Evolutionary conservation across 2,797 vertebrate species (phyloP), one percentile per base, ranked within the genome.

Genomic region (Parotocinclus haroldoi): DNA sequence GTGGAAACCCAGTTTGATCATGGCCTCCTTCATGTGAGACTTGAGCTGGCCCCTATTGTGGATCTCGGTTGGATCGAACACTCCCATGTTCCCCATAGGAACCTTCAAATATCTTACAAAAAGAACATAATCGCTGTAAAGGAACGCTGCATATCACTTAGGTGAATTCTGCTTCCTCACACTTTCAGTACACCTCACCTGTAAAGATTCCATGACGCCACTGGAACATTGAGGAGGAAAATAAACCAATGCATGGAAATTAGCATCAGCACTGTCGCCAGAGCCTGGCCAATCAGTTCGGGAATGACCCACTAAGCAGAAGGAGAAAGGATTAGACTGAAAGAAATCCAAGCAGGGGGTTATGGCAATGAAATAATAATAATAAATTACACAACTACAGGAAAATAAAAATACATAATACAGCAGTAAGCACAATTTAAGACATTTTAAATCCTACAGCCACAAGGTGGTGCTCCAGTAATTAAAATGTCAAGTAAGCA

Each of bases 1-100:
- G 78, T 99, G 94, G 86, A 98, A 99, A n/a, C 96, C 96, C 50
- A 99, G 89, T 80, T 99, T 99, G 78, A 98, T 93, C 96, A 99
- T 98, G 77, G 96, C 92, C 81, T 98, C 96, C 74, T 99, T 98
- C 96, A 98, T 99, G 83, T 98, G 95, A 2, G 95, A 94, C 82
- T 99, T 98, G 42, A 98, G 88, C 75, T 96, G 95, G 48, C 96
- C 96, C 69, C 96, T 87, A 76, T 98, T 99, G 81, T 99, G 96
- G 78, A 98, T 99, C 89, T 99, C 96, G 19, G 96, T 98, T 7
- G 96, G 96, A 82, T 98, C 96, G 81, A 97, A 98, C 51, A 98
- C 94, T 4, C 97, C 97, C 93, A 99, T 94, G 84, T 99, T 99
- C 58, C 97, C 96, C 87, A 96, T 89, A 1, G 97, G 97, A 68